Percentiles rank a stretch among this genome's conserved stretches.
Evolutionary conservation across 2,113 vertebrate genomes (phyloP).

Genomic region (Indicator maculatus): DNA sequence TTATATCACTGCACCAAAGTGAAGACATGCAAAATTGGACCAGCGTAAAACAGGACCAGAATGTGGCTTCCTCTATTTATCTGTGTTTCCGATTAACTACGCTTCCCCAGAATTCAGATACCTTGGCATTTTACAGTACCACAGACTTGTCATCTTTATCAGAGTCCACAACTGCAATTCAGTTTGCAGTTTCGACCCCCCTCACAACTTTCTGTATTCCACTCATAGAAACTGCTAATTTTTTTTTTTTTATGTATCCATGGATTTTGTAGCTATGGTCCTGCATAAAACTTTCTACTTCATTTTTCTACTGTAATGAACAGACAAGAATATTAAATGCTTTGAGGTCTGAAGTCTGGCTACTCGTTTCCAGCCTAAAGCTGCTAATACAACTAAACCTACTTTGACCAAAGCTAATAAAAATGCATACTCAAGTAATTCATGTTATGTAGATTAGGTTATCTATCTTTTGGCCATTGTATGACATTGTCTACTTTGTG

Average conservation of each 20-base stretch:
- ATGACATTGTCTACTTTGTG: not conserved
- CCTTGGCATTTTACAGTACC: not conserved
- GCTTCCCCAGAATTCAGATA: not conserved
- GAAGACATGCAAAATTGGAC: not conserved
- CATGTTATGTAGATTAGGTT: slow-evolving; percentile 50
- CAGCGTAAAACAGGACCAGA: not conserved
- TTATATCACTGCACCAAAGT: not conserved
- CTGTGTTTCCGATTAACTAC: not conserved
- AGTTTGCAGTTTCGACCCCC: not conserved
- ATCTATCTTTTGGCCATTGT: slow-evolving; percentile 13
- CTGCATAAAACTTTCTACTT: not conserved
- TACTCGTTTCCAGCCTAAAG: slow-evolving; percentile 15
- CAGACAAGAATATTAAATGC: not conserved
- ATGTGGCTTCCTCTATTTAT: not conserved
- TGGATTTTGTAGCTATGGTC: not conserved
- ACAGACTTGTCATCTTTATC: not conserved
- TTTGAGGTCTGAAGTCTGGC: slow-evolving; percentile 3
- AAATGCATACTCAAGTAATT: slow-evolving; percentile 29
- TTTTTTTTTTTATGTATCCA: not conserved
- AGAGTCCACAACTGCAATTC: not conserved
- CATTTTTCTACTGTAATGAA: not conserved
- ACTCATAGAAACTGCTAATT: not conserved
- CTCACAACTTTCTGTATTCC: not conserved
- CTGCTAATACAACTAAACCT: slow-evolving; percentile 11
- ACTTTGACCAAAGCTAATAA: slow-evolving; percentile 24